Evolutionary conservation across 2,888 invertebrate species (phyloP), one percentile per base, ranked within the genome.

Genomic region (Macrophya alboannulata): DNA sequence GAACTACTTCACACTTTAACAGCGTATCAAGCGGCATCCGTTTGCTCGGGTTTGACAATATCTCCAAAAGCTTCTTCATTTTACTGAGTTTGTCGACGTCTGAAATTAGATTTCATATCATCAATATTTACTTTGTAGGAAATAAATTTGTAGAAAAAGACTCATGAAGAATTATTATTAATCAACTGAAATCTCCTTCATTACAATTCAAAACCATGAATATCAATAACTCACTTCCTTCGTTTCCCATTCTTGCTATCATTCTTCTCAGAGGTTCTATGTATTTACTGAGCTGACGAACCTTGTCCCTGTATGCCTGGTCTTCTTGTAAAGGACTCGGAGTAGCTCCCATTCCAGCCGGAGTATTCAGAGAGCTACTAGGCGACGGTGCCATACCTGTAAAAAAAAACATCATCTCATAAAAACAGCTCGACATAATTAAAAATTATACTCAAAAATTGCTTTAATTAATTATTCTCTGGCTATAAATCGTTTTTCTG

Each of bases 11-110:
- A 93, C 99, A 99, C 93, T 99, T 99, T 71, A 98, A 95, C 17
- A 99, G 94, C 0, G 98, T 98, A 90, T 98, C 98, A 91, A 99
- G 94, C 0, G 98, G 97, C 95, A 98, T 97, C 86, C 98, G 95
- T 94, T 98, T 98, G 89, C 96, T 96, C 0, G 98, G 98, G 94
- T 98, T 98, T 0, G 98, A 97, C 17, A 99, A 94, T 87, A 99
- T 98, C 91, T 99, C 98, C 45, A 99, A 94, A 0, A 99, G 94
- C 90, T 98, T 98, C 94, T 98, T 99, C 98, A 99, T 98, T 94
- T 99, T 99, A 84, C 97, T 97, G 90, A 98, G 94, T 92, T 98
- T 98, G 91, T 98, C 98, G 84, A 97, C 96, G 93, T 98, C 98
- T 97, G 94, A 12, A 92, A 91, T 37, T 25, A 0, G 12, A 43